A percentile compares a stretch with the other conserved stretches of the same genome.
Conservation (phyloP, 2,888 invertebrate species). For the Trachelus iudaicus region DNA sequence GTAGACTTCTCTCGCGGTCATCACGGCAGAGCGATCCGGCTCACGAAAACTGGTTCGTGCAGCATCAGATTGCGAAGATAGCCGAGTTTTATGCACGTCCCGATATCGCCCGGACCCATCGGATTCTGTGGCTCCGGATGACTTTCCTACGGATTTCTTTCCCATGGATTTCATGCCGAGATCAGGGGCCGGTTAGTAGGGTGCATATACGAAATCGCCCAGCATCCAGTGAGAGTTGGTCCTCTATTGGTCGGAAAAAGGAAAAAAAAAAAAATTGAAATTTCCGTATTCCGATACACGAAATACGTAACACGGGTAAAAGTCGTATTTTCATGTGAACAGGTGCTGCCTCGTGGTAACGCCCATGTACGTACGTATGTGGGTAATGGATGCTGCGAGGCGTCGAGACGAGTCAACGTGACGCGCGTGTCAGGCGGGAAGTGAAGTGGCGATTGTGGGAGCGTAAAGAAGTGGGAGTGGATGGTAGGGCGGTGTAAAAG, state of each 20-base stretch:
- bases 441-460: not conserved
- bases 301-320: not conserved
- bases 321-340: not conserved
- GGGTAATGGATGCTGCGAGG: not conserved
- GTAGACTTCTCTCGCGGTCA: constrained; percentile 45
- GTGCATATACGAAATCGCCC: not conserved
- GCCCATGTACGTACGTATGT: not conserved
- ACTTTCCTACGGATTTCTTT: constrained; percentile 61
- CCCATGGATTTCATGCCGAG: constrained; percentile 48
- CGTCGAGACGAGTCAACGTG: not conserved
- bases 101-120: constrained; percentile 58
- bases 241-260: not conserved
- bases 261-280: not conserved
- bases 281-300: not conserved
- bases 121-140: constrained; percentile 42
- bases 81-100: constrained; percentile 54
- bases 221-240: not conserved
- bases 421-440: not conserved
- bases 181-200: not conserved
- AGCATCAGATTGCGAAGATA: constrained; percentile 64
- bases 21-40: constrained; percentile 4
- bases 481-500: not conserved
- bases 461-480: not conserved
- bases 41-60: constrained; percentile 62
- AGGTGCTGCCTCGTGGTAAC: not conserved